Percentiles rank a stretch among this genome's conserved stretches.
These are phyloP conservation scores for Eulemur coronatus DNA, from an alignment of 2,797 vertebrate species.

Conservation along the genomic window DNA sequence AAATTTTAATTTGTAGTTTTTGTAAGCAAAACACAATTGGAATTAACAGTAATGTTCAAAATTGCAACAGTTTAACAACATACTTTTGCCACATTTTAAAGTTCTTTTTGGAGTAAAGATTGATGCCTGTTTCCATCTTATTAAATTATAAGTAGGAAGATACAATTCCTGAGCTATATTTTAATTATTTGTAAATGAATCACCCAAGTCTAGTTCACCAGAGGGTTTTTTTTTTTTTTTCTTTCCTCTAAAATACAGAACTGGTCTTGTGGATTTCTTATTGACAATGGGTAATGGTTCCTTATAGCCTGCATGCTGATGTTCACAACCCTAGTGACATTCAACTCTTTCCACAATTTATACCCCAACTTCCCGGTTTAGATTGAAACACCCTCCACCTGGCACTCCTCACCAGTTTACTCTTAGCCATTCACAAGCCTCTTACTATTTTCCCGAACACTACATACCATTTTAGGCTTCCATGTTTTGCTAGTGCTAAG, in stretches of 20 bases:
- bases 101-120: not conserved
- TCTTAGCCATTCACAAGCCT: not conserved
- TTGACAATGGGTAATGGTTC: not conserved
- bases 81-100: not conserved
- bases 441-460: not conserved
- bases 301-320: not conserved
- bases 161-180: not conserved
- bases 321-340: not conserved
- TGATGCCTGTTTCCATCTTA: not conserved
- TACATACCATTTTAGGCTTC: not conserved
- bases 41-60: not conserved
- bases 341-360: not conserved
- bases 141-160: not conserved
- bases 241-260: not conserved
- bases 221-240: not conserved
- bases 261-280: not conserved
- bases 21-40: not conserved
- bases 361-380: not conserved
- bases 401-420: not conserved
- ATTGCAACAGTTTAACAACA: not conserved
- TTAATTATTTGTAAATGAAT: conserved; percentile 13
- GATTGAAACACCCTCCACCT: not conserved
- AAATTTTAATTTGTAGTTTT: not conserved
- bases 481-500: not conserved
- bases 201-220: not conserved